Conservation (phyloP, 1,140 invertebrate genomes). For the Oreohelix idahoensis region DNA sequence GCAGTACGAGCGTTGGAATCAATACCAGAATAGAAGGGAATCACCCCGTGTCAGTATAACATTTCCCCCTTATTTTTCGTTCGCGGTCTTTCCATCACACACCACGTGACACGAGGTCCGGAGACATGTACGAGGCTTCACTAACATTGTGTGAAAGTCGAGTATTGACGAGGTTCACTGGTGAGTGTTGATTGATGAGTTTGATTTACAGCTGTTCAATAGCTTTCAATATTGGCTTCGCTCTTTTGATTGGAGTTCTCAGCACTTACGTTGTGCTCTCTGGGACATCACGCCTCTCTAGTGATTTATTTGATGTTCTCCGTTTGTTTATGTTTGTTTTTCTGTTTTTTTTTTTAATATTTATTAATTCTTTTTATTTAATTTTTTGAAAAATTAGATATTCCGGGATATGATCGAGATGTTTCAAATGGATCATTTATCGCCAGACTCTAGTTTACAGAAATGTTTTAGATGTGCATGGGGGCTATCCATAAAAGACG, state of each 20-base stretch:
- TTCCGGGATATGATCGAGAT: too few species aligned
- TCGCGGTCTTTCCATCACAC: neutral
- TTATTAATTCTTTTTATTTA: too few species aligned
- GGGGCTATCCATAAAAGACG: too few species aligned
- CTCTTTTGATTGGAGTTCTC: neutral
- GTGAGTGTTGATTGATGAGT: neutral
- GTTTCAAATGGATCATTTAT: too few species aligned
- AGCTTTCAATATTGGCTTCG: neutral
- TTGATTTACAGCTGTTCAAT: neutral
- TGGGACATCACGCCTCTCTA: too few species aligned
- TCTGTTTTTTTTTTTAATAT: too few species aligned
- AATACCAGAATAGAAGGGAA: neutral
- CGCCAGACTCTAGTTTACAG: too few species aligned
- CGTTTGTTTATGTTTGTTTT: too few species aligned
- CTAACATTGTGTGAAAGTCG: neutral
- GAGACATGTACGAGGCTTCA: neutral
- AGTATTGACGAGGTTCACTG: neutral
- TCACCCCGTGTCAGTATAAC: neutral
- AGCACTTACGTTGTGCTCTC: too few species aligned
- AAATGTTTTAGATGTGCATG: too few species aligned
- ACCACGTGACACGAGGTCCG: neutral
- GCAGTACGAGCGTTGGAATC: neutral
- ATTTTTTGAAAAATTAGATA: too few species aligned
- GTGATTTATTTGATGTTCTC: too few species aligned
- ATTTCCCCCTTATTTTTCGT: neutral